Base-by-base conservation (phyloP, 1,140 invertebrate genomes). In the Saxidomus purpurata region DNA sequence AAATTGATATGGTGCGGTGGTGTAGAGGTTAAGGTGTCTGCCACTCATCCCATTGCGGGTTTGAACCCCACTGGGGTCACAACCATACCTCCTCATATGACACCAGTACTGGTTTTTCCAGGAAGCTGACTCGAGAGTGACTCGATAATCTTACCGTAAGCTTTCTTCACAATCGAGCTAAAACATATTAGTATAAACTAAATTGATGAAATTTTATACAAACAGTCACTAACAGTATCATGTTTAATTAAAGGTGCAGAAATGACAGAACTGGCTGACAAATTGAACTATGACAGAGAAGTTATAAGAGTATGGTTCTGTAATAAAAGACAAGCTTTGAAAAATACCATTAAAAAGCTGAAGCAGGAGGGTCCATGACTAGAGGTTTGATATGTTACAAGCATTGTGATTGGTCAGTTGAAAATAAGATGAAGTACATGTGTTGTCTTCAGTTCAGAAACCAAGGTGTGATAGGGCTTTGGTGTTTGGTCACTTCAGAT, bases 251-350 rank as follows among this genome's bases (percentile, higher is more conserved):
- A 71, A 96, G 99, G 98, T 92, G 98, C 98, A 84, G 99, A 99
- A 97, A 99, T 99, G 95, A 99, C 98, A 36, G 98, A 98, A 31
- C 96, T 99, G 81, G 98, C 99, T 36, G 98, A 99, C 94, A 98
- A 99, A 95, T 96, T 99, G 43, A 98, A 98, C 87, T 99, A 99
- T 96, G 99, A 99, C 94, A 97, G 99, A 84, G 99, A 99, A 97
- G 99, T 99, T 25, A 99, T 99, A 94, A 97, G 99, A 95, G 99
- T 99, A 96, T 99, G 99, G 99, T 99, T 99, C 96, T 99, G 99
- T 96, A 99, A 99, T 96, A 99, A 99, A 96, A 97, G 99, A 90
- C 99, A 99, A 96, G 98, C 98, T 0, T 96, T 99, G 55, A 99
- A 99, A 95, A 99, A 99, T 96, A 99, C 98, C 15, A 98, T 96